Conservation (phyloP, 2,888 invertebrate species). For the Hipparchia sbordonii region DNA sequence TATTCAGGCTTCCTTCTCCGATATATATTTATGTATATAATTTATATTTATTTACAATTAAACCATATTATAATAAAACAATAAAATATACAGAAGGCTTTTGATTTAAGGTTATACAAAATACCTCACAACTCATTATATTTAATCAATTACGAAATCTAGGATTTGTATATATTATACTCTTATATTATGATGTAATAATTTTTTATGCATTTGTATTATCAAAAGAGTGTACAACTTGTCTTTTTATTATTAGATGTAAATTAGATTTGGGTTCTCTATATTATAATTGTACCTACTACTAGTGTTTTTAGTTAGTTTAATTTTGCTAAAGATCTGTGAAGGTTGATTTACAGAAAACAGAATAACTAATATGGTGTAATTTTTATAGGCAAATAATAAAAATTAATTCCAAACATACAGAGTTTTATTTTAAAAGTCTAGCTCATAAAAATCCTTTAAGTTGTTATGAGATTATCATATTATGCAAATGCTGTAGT, state of each 20-base stretch:
- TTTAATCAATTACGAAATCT: neutral
- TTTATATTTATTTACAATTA: neutral
- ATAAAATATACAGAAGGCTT: neutral
- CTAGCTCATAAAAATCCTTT: too few relatives aligned
- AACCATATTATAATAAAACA: neutral
- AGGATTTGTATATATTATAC: constrained; percentile 18
- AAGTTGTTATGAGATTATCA: too few relatives aligned
- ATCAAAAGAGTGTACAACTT: constrained; percentile 3
- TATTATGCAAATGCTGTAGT: neutral
- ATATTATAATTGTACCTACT: constrained; percentile 1
- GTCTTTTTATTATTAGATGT: neutral
- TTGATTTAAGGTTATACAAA: constrained; percentile 6
- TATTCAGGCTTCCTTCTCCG: too few relatives aligned
- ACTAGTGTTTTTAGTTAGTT: constrained; percentile 3
- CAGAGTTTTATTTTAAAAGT: constrained; percentile 7
- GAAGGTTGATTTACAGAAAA: constrained; percentile 10
- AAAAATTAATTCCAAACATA: constrained; percentile 18
- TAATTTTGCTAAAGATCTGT: constrained; percentile 16
- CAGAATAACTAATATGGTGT: constrained; percentile 8
- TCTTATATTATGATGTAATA: neutral
- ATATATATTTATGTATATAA: neutral
- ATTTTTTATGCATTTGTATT: constrained; percentile 21
- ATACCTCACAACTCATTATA: constrained; percentile 12
- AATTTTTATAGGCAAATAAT: constrained; percentile 8
- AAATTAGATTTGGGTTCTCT: constrained; percentile 11